Evolutionary conservation across 2,797 vertebrate species (phyloP).

Genomic region (Enoplosus armatus): DNA sequence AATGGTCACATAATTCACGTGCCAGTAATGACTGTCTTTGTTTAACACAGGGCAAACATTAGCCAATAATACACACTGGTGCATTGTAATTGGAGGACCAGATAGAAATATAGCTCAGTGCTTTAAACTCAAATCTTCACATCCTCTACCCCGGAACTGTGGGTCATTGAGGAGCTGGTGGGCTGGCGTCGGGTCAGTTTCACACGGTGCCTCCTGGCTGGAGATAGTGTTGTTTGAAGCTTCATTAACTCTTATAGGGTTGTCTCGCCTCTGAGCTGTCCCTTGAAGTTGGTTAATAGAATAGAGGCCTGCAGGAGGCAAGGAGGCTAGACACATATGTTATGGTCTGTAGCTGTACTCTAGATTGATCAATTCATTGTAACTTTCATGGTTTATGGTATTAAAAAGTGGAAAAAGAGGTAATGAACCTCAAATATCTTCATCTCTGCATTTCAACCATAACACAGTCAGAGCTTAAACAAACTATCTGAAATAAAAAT

Average conservation of each 20-base stretch:
- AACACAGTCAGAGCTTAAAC: background rate
- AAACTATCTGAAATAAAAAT: background rate
- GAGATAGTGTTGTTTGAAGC: constrained; percentile 75
- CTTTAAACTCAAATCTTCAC: constrained; percentile 12
- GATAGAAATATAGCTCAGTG: background rate
- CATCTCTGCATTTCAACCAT: background rate
- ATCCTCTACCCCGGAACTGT: constrained; percentile 9
- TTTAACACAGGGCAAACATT: constrained; percentile 43
- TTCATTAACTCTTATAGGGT: constrained; percentile 73
- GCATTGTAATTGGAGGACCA: background rate
- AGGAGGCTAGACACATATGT: constrained; percentile 3
- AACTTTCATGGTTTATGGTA: background rate
- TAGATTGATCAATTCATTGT: background rate
- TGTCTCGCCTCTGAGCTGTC: constrained; percentile 61
- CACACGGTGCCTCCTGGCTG: constrained; percentile 61
- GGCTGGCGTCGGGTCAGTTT: constrained; percentile 54
- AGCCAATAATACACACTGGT: constrained; percentile 35
- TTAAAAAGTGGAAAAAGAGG: background rate
- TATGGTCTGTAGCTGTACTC: background rate
- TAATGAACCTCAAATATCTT: background rate
- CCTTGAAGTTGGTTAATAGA: constrained; percentile 64
- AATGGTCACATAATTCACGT: constrained; percentile 37
- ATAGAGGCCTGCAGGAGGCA: constrained; percentile 5
- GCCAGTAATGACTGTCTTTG: constrained; percentile 38
- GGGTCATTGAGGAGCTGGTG: constrained; percentile 46